These are phyloP conservation scores for Sinocyclocheilus anophthalmus DNA, from an alignment of 2,113 vertebrate genomes.

Conservation along the genomic window DNA sequence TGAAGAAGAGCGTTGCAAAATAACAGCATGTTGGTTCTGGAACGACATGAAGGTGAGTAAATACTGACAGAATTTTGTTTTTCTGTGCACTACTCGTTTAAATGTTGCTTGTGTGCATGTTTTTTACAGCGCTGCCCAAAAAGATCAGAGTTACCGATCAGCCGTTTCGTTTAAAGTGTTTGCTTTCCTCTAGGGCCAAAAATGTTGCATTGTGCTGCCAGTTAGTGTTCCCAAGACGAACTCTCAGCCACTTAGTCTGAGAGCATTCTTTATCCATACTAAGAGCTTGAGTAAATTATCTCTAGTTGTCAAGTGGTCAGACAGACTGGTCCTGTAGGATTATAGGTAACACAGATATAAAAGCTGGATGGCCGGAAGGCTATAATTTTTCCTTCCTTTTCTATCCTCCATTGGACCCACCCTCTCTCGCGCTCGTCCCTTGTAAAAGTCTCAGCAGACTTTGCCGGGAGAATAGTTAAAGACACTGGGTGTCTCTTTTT, in stretches of 20 bases:
- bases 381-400: constrained; percentile 70
- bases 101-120: background rate
- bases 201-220: constrained; percentile 54
- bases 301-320: constrained; percentile 76
- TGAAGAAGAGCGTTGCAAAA: background rate
- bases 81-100: background rate
- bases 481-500: constrained; percentile 17
- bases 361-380: constrained; percentile 70
- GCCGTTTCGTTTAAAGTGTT: constrained; percentile 9
- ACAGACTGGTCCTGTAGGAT: constrained; percentile 79
- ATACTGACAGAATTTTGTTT: background rate
- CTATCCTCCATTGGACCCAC: constrained; percentile 36
- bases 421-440: constrained; percentile 27
- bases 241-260: constrained; percentile 63
- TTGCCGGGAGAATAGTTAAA: background rate
- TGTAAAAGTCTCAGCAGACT: constrained; percentile 53
- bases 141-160: constrained; percentile 12
- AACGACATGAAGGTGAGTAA: constrained; percentile 20
- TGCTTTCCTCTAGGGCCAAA: constrained; percentile 41
- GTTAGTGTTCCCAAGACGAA: constrained; percentile 72
- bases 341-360: constrained; percentile 74
- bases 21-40: background rate
- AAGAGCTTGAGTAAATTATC: constrained; percentile 74
- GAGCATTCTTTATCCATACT: constrained; percentile 66
- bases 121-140: constrained; percentile 9